These are phyloP conservation scores for Chaetophractus vellerosus DNA, from an alignment of 2,797 vertebrate species.

Conservation along the genomic window DNA sequence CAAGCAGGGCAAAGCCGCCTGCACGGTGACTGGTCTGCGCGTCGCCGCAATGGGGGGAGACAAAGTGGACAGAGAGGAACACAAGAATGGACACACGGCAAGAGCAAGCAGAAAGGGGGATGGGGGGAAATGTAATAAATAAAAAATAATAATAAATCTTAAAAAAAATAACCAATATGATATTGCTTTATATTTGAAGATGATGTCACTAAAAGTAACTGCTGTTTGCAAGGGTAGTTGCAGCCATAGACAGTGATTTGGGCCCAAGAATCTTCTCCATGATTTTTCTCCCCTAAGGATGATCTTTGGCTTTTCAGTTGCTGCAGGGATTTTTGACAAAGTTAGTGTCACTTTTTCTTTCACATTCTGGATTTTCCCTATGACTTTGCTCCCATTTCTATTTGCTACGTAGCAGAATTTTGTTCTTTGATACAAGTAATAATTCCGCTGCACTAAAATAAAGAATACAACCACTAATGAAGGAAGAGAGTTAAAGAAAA, in stretches of 20 bases:
- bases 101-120: too few relatives aligned
- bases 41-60: too few relatives aligned
- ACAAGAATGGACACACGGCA: too few relatives aligned
- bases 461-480: not conserved
- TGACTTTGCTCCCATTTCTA: not conserved
- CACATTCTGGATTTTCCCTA: not conserved
- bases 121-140: too few relatives aligned
- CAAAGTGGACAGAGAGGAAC: too few relatives aligned
- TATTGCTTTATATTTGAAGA: not conserved
- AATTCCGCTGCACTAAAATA: not conserved
- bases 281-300: not conserved
- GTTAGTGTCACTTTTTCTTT: not conserved
- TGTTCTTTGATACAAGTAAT: not conserved
- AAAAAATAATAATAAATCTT: too few relatives aligned
- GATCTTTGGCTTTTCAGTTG: not conserved
- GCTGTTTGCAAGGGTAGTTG: not conserved
- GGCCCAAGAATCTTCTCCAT: not conserved
- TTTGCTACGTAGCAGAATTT: not conserved
- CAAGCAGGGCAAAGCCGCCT: too few relatives aligned
- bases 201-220: not conserved
- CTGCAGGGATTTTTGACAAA: not conserved
- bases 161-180: not conserved
- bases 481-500: not conserved
- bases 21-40: too few relatives aligned
- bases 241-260: not conserved